Percentiles rank a stretch among this genome's conserved stretches.
Evolutionary conservation across 1,140 invertebrate species (phyloP).

Genomic region (Neelides sp.): DNA sequence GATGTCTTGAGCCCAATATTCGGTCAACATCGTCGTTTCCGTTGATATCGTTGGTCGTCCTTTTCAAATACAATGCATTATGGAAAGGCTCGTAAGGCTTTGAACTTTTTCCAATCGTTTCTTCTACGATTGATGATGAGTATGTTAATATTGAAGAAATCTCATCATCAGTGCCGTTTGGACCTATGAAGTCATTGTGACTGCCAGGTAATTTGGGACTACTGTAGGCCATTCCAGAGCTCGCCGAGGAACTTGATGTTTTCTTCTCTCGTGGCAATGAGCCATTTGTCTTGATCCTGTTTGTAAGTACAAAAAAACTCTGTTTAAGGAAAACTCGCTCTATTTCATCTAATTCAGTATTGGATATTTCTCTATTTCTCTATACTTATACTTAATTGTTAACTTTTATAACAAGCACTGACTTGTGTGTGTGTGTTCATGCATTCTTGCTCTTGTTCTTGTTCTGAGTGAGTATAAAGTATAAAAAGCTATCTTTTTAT

Average conservation of each 20-base stretch:
- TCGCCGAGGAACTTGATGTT: slow-evolving; percentile 7
- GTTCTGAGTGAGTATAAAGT: too few relatives aligned
- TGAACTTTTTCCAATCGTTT: slow-evolving; percentile 1
- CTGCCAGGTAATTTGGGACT: background rate
- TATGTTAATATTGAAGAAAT: slow-evolving; percentile 21
- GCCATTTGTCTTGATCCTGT: slow-evolving; percentile 76
- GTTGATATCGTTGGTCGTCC: background rate
- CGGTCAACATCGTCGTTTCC: too few relatives aligned
- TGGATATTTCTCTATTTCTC: too few relatives aligned
- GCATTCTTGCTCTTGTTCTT: too few relatives aligned
- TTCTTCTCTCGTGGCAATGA: slow-evolving; percentile 66
- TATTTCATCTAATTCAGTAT: too few relatives aligned
- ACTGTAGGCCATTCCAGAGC: background rate
- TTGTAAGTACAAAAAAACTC: slow-evolving; percentile 25
- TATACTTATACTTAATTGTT: too few relatives aligned
- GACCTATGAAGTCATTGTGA: background rate
- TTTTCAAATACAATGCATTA: background rate
- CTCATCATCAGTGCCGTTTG: slow-evolving; percentile 16
- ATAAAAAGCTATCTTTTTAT: too few relatives aligned
- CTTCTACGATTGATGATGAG: slow-evolving; percentile 3
- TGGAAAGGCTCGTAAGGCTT: background rate
- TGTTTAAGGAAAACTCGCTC: too few relatives aligned
- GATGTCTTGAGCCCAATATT: background rate
- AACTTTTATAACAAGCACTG: too few relatives aligned
- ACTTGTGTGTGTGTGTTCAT: too few relatives aligned